Percentiles rank a stretch among this genome's conserved stretches.
Evolutionary conservation across 2,888 invertebrate genomes (phyloP).

Genomic region (Leptopilina drosophilae): DNA sequence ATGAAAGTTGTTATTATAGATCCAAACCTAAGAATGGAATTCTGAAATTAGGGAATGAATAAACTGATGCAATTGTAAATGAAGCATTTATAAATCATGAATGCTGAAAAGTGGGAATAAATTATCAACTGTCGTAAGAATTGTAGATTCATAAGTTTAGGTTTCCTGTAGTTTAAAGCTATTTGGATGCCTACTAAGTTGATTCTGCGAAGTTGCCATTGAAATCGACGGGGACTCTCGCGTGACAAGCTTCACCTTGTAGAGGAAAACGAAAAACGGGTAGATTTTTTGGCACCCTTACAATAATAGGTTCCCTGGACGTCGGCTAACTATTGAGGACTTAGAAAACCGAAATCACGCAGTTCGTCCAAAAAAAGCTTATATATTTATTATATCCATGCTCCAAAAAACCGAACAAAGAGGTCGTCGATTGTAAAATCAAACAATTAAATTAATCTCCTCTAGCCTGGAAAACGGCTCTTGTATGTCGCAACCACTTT

Average conservation of each 20-base stretch:
- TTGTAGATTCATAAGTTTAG: slow-evolving; percentile 9
- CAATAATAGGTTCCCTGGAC: slow-evolving; percentile 29
- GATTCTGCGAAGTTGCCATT: slow-evolving; percentile 37
- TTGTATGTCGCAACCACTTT: slow-evolving; percentile 13
- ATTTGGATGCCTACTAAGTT: slow-evolving; percentile 4
- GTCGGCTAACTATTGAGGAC: slow-evolving; percentile 38
- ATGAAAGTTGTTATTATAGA: no score
- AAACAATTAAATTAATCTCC: slow-evolving; percentile 38
- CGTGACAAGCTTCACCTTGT: slow-evolving; percentile 34
- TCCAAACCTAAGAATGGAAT: no score
- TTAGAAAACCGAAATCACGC: slow-evolving; percentile 39
- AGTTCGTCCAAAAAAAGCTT: slow-evolving; percentile 9
- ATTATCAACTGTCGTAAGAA: background rate
- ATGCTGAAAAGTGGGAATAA: slow-evolving; percentile 19
- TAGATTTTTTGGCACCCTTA: slow-evolving; percentile 35
- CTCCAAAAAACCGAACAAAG: slow-evolving; percentile 22
- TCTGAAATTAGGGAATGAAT: background rate
- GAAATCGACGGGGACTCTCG: slow-evolving; percentile 12
- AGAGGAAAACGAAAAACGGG: slow-evolving; percentile 23
- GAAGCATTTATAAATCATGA: background rate
- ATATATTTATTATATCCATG: slow-evolving; percentile 1
- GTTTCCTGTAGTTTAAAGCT: slow-evolving; percentile 14
- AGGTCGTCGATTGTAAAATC: slow-evolving; percentile 9
- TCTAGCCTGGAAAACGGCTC: background rate
- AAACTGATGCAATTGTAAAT: background rate